Evolutionary conservation across 2,113 vertebrate genomes (phyloP).

Genomic region (Sylvilagus bachmani): DNA sequence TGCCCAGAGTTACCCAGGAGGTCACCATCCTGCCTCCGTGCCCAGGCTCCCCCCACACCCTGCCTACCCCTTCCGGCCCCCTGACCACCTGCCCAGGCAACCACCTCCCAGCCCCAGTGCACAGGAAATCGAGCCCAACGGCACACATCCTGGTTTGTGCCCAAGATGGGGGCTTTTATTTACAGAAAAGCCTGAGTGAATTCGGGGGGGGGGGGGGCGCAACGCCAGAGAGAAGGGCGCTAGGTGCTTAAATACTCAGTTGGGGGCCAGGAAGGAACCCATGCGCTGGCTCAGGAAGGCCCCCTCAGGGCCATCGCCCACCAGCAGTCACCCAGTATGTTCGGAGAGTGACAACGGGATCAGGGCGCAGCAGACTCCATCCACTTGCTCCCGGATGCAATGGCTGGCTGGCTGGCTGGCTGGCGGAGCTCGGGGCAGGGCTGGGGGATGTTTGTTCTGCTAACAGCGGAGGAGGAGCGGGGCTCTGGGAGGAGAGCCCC

Average conservation of each 20-base stretch:
- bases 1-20: background rate
- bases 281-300: background rate
- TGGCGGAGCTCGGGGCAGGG: background rate
- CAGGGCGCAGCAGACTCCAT: background rate
- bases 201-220: background rate
- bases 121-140: background rate
- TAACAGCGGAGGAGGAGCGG: background rate
- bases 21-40: background rate
- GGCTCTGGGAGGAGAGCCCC: background rate
- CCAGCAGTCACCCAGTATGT: background rate
- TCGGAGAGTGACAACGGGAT: background rate
- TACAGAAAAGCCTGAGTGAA: conserved; percentile 44
- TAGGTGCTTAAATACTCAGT: conserved; percentile 76
- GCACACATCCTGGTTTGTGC: conserved; percentile 35
- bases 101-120: background rate
- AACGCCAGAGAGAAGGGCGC: background rate
- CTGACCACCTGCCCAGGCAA: background rate
- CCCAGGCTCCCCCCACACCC: background rate
- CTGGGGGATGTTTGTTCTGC: conserved; percentile 9
- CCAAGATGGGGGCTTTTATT: conserved; percentile 73
- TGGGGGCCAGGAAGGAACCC: background rate
- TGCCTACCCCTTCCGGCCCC: background rate
- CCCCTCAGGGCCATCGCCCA: background rate
- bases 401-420: background rate
- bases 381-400: background rate